Evolutionary conservation across 2,797 vertebrate species (phyloP), one percentile per base, ranked within the genome.

Genomic region (Sandelia bainsii): DNA sequence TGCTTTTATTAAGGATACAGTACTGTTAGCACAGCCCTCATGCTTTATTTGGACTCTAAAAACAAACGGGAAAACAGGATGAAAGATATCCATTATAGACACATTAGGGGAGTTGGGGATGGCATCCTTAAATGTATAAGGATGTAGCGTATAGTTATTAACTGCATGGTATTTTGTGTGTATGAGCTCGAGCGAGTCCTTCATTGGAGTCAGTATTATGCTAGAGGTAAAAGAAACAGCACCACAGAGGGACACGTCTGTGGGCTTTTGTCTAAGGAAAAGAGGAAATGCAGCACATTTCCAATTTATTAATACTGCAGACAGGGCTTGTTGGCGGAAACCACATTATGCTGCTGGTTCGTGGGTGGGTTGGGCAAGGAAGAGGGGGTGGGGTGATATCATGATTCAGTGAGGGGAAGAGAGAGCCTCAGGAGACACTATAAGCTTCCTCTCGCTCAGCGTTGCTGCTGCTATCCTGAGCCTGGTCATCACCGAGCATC

Each of bases 271-370:
- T 85, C 81, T 87, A 85, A 57, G 76, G 79, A 84, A 80, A 68
- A 90, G 81, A 75, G 80, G 79, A 82, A 84, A 87, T 79, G 82
- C 80, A 87, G 86, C 86, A 89, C 79, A 91, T 90, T 87, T 91
- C 83, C 82, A 89, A 77, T 87, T 91, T 89, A 92, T 92, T 91
- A 92, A 90, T 91, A 83, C 82, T 71, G 80, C 84, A 90, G 85
- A 87, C 80, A 83, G 80, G 81, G 87, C 79, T 85, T 87, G 84
- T 80, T 84, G 84, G 70, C 42, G 66, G 81, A 89, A 90, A 91
- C 76, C 85, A 91, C 84, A 91, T 91, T 85, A 89, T 77, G 77
- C 75, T 91, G 69, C 83, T 85, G 79, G 83, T 83, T 76, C 84
- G 70, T 77, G 79, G 78, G 72, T 81, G 65, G 72, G 80, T 63